Evolutionary conservation across 2,797 vertebrate species (phyloP), one percentile per base, ranked within the genome.

Genomic region (Todus mexicanus): DNA sequence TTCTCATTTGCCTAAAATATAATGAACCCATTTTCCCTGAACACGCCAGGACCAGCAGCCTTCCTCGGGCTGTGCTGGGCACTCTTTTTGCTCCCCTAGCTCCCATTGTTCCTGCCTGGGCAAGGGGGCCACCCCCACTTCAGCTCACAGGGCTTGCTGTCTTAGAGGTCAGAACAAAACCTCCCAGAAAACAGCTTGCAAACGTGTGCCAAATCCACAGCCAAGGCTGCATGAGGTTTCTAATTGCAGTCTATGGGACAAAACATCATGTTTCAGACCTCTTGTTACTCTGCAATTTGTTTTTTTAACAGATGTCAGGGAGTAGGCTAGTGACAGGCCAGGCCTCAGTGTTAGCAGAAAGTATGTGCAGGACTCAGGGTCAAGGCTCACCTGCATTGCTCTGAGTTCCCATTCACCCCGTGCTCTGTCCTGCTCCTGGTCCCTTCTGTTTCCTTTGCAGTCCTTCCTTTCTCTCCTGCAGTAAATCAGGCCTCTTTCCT

Each of bases 1-100:
- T 92, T 92, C 65, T 54, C n/a, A 84, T 87, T 80, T 93, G 84
- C 75, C 89, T 79, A 82, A 90, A 94, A 91, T 66, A 94, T 70
- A 96, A 94, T 56, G 66, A 95, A 64, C 25, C n/a, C 54, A 79
- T 91, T 93, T 70, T 91, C 84, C 90, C 47, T 26, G 26, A 40
- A 40, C 29, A 60, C 0, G 0, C 42, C 75, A 78, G 72, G 25
- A 60, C 69, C 26, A 87, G 48, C 38, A 90, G 69, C 80, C 63
- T 78, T 85, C 69, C 82, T 4, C 1, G 65, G 71, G 29, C 53
- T 89, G 73, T 94, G 42, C 70, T 6, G 51, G 70, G 71, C 11
- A 23, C 94, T 71, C 23, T 29, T 71, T 83, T 92, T 11, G 6
- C 75, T 56, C 51, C 31, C 38, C 18, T 25, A 22, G n/a, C 26